phyloP scores from a whole-genome alignment of 2,888 invertebrate genomes.

The Troglohyphantes excavatus region DNA sequence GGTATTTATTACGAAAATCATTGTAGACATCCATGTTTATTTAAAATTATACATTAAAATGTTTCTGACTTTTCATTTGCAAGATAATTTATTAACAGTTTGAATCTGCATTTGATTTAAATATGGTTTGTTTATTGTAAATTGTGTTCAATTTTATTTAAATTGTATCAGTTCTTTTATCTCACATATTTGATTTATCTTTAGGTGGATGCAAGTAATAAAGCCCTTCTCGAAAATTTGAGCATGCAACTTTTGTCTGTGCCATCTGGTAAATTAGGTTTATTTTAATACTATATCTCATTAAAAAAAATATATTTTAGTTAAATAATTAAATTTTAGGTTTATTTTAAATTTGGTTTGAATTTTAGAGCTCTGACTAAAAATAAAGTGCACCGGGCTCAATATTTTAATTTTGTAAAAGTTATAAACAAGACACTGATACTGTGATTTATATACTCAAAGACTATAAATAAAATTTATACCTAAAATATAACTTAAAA shows the following conservation, averaged over 20 bases:
- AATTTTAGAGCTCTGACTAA: too few relatives aligned
- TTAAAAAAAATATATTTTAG: too few relatives aligned
- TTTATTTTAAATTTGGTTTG: too few relatives aligned
- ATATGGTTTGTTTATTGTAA: not conserved
- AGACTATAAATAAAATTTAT: too few relatives aligned
- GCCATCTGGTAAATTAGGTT: constrained; percentile 1
- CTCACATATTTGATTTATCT: not conserved
- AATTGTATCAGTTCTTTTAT: not conserved
- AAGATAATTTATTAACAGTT: not conserved
- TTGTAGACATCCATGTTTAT: not conserved
- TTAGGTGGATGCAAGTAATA: constrained; percentile 67
- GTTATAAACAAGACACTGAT: too few relatives aligned
- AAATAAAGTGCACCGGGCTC: too few relatives aligned
- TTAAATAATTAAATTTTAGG: too few relatives aligned
- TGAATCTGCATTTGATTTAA: not conserved
- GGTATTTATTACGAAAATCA: constrained; percentile 81
- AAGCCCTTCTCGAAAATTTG: constrained; percentile 62
- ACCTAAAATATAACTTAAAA: too few relatives aligned
- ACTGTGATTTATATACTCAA: too few relatives aligned
- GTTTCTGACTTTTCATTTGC: not conserved
- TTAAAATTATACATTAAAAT: not conserved
- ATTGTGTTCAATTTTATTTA: not conserved
- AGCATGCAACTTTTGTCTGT: constrained; percentile 23
- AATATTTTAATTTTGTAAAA: too few relatives aligned
- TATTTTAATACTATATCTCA: not conserved